phyloP scores from a whole-genome alignment of 1,140 invertebrate genomes.

The Drosophila ercepeae region DNA sequence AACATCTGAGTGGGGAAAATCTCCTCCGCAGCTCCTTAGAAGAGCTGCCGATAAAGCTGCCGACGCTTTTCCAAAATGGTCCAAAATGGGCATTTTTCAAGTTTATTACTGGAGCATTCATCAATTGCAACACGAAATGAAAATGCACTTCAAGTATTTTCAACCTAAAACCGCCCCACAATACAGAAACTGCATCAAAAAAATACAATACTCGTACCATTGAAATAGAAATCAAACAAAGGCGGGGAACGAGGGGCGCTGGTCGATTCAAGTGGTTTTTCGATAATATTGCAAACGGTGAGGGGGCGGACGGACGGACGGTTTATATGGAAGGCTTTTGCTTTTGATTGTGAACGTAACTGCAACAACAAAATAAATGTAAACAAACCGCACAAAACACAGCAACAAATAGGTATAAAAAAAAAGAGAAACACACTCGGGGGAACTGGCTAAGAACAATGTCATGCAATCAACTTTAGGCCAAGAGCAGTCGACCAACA shows the following conservation, averaged over 20 bases:
- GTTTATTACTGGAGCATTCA: slow-evolving; percentile 70
- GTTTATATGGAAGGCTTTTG: slow-evolving; percentile 14
- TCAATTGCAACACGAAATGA: slow-evolving; percentile 61
- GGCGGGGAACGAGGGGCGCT: slow-evolving; percentile 4
- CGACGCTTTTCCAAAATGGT: slow-evolving; percentile 37
- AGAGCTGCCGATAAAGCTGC: neutral
- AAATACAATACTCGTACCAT: slow-evolving; percentile 1
- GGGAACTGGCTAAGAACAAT: slow-evolving; percentile 64
- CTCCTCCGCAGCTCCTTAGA: slow-evolving; percentile 22
- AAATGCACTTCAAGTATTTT: slow-evolving; percentile 64
- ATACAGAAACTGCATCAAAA: slow-evolving; percentile 10
- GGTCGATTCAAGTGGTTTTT: slow-evolving; percentile 40
- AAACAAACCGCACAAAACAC: slow-evolving; percentile 55
- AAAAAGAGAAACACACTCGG: neutral
- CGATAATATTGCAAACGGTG: slow-evolving; percentile 56
- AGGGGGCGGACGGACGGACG: neutral
- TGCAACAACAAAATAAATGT: slow-evolving; percentile 64
- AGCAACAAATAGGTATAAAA: neutral
- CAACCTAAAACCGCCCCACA: slow-evolving; percentile 31
- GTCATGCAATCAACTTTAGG: slow-evolving; percentile 76
- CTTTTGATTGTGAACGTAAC: slow-evolving; percentile 42
- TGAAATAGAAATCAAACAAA: slow-evolving; percentile 47
- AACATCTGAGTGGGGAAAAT: slow-evolving; percentile 2
- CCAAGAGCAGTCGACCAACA: slow-evolving; percentile 61
- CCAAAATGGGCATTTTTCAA: slow-evolving; percentile 65